These are phyloP conservation scores for Fragum fragum DNA, from an alignment of 2,888 invertebrate species.

Conservation along the genomic window DNA sequence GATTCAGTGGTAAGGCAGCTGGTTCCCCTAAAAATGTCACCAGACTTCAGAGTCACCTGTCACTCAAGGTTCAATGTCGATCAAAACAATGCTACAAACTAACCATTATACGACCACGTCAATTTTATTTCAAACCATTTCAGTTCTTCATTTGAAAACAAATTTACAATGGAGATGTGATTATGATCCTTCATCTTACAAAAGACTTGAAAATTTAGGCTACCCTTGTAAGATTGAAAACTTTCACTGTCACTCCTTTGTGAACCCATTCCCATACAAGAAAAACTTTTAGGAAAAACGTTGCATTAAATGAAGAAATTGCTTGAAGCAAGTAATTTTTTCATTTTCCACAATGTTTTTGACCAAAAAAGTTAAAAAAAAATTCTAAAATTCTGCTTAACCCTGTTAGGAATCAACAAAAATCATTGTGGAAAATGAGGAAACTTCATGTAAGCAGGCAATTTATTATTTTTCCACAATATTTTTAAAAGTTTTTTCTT, in stretches of 20 bases:
- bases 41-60: conserved; percentile 15
- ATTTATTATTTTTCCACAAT: too few species aligned
- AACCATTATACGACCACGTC: conserved; percentile 5
- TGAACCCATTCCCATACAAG: too few species aligned
- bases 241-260: too few species aligned
- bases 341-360: too few species aligned
- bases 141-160: conserved; percentile 33
- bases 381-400: too few species aligned
- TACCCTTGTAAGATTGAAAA: background rate
- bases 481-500: too few species aligned
- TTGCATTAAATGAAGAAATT: background rate
- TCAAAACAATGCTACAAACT: conserved; percentile 19
- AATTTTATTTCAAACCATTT: conserved; percentile 34
- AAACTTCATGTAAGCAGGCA: too few species aligned
- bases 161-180: conserved; percentile 15
- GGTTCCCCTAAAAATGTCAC: conserved; percentile 1
- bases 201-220: conserved; percentile 11
- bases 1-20: conserved; percentile 14
- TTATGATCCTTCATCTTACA: conserved; percentile 6
- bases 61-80: conserved; percentile 27
- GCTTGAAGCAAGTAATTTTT: too few species aligned
- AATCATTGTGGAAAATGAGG: too few species aligned
- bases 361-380: too few species aligned
- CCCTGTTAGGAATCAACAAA: too few species aligned
- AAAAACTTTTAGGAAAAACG: background rate